phyloP scores from a whole-genome alignment of 2,113 vertebrate species.

The Ceyx melanurus region DNA sequence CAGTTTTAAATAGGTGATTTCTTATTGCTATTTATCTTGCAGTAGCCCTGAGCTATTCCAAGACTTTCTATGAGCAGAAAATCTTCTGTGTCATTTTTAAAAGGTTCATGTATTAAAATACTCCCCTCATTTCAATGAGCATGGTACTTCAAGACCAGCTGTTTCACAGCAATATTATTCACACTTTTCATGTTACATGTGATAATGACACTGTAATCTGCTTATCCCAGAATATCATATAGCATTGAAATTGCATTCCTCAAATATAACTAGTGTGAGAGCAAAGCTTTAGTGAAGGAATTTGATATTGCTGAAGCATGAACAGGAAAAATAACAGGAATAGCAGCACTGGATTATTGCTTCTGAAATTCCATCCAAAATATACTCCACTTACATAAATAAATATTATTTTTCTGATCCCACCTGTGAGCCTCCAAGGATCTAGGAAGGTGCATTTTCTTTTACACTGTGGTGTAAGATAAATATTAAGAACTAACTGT shows the following conservation, averaged over 20 bases:
- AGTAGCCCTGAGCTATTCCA: neutral
- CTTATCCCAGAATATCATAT: neutral
- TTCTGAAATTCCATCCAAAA: neutral
- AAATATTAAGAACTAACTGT: neutral
- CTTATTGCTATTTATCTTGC: neutral
- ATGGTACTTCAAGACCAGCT: neutral
- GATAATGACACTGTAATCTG: neutral
- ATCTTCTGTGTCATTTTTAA: neutral
- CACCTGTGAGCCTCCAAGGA: neutral
- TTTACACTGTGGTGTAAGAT: neutral
- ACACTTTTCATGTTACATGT: neutral
- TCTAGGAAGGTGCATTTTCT: neutral
- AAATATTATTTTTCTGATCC: neutral
- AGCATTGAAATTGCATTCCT: neutral
- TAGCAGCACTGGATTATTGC: neutral
- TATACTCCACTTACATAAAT: neutral
- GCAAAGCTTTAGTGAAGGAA: neutral
- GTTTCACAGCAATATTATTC: neutral
- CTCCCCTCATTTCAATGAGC: neutral
- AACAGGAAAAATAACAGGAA: neutral
- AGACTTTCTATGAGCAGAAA: neutral
- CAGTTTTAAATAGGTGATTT: neutral
- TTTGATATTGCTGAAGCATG: neutral
- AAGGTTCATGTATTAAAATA: neutral
- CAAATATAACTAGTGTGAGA: neutral